These are phyloP conservation scores for Urocolius indicus DNA, from an alignment of 2,113 vertebrate species.

Conservation along the genomic window DNA sequence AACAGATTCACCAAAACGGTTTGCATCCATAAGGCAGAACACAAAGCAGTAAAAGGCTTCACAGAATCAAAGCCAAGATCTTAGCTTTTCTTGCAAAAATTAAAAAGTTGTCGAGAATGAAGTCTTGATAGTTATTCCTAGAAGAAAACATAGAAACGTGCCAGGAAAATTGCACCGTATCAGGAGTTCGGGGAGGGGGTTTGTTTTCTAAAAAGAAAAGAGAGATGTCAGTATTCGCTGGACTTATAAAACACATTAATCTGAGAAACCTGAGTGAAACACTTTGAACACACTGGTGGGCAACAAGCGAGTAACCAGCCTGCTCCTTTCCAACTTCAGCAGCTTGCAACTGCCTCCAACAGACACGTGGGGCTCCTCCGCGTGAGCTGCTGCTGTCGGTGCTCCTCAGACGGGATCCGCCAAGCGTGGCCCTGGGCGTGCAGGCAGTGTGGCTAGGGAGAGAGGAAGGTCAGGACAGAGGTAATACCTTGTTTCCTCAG, in stretches of 20 bases:
- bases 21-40: constrained; percentile 68
- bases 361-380: constrained; percentile 2
- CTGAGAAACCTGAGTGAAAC: constrained; percentile 75
- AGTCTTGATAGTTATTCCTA: constrained; percentile 55
- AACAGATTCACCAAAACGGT: constrained; percentile 6
- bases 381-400: constrained; percentile 2
- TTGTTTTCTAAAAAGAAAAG: constrained; percentile 39
- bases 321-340: constrained; percentile 15
- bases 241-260: constrained; percentile 65
- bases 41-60: constrained; percentile 59
- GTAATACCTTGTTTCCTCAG: constrained; percentile 63
- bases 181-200: background rate
- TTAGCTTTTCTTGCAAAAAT: constrained; percentile 66
- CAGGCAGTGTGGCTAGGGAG: constrained; percentile 57
- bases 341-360: constrained; percentile 6
- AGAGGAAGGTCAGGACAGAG: constrained; percentile 55
- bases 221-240: constrained; percentile 28
- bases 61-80: constrained; percentile 44
- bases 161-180: constrained; percentile 64
- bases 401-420: constrained; percentile 28
- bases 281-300: constrained; percentile 55
- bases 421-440: constrained; percentile 49
- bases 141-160: constrained; percentile 69
- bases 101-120: constrained; percentile 62
- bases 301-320: constrained; percentile 6